These are phyloP conservation scores for Cyphomyrus plagiostoma DNA, from an alignment of 2,113 vertebrate species.

Conservation along the genomic window DNA sequence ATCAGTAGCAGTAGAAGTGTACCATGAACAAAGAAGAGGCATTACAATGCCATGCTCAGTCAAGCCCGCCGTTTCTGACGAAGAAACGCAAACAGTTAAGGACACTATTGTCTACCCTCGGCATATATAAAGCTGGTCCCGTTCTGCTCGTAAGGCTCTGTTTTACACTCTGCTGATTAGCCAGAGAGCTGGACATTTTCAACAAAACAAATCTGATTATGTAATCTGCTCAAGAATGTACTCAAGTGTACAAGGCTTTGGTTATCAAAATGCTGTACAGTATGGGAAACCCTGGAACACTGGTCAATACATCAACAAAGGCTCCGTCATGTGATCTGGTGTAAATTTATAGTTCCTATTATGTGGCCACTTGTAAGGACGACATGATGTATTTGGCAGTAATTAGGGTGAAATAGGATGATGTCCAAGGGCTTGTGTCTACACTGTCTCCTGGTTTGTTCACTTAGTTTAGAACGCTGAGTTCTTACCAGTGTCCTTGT, in stretches of 20 bases:
- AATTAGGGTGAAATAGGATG: background rate
- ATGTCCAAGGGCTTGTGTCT: background rate
- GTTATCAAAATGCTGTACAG: background rate
- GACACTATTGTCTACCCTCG: background rate
- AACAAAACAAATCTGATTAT: background rate
- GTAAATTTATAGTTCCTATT: constrained; percentile 8
- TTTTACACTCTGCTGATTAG: background rate
- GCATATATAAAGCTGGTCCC: background rate
- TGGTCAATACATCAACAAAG: background rate
- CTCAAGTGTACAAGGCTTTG: background rate
- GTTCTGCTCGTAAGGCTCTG: background rate
- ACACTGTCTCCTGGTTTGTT: background rate
- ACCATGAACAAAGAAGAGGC: background rate
- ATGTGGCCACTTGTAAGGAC: background rate
- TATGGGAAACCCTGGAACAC: background rate
- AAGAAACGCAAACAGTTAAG: background rate
- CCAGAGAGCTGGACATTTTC: background rate
- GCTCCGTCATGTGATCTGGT: background rate
- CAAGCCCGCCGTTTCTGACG: background rate
- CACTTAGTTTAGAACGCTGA: background rate
- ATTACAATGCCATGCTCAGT: background rate
- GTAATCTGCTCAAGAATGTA: background rate
- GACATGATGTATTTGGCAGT: background rate
- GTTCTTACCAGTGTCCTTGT: background rate
- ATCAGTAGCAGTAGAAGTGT: background rate